Evolutionary conservation across 2,888 invertebrate species (phyloP).

Genomic region (Cheilosia variabilis): DNA sequence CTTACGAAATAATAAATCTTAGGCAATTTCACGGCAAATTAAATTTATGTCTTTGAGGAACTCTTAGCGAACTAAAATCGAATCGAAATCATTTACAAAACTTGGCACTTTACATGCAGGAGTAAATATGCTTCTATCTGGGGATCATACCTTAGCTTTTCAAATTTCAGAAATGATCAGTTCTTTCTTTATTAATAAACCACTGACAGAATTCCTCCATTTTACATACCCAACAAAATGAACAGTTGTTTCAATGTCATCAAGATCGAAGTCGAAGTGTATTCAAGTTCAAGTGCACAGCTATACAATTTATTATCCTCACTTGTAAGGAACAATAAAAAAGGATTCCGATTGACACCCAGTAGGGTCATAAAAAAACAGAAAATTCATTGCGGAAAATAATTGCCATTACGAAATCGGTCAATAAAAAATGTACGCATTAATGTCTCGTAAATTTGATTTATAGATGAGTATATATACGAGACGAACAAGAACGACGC

Average conservation of each 20-base stretch:
- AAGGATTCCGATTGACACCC: constrained; percentile 28
- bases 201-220: too few relatives aligned
- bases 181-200: too few relatives aligned
- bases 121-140: too few relatives aligned
- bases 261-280: background rate
- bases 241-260: background rate
- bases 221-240: background rate
- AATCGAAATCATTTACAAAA: too few relatives aligned
- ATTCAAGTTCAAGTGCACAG: background rate
- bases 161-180: too few relatives aligned
- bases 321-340: background rate
- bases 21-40: too few relatives aligned
- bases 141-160: too few relatives aligned
- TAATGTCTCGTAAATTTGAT: constrained; percentile 58
- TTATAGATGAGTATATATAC: constrained; percentile 26
- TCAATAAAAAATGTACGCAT: constrained; percentile 41
- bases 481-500: constrained; percentile 28
- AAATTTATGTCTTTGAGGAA: too few relatives aligned
- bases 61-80: too few relatives aligned
- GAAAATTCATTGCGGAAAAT: constrained; percentile 33
- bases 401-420: constrained; percentile 42
- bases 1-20: too few relatives aligned
- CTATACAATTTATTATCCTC: background rate
- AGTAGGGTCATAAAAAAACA: background rate
- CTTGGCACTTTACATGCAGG: too few relatives aligned